Conservation (phyloP, 2,797 vertebrate species). For the Novumbra hubbsi region DNA sequence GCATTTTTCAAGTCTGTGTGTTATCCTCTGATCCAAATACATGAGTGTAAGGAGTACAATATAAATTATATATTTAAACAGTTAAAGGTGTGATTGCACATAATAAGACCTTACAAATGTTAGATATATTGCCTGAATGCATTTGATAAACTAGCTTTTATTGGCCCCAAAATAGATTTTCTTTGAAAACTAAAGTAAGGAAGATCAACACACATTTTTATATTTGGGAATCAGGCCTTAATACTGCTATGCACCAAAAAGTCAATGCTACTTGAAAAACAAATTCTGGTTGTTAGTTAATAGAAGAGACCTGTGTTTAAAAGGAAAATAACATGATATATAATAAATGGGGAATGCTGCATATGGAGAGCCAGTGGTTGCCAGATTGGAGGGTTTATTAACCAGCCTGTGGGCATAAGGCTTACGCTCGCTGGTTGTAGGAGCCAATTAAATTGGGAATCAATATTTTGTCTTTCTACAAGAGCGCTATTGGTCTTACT, state of each 20-base stretch:
- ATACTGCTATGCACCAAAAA: slow-evolving; percentile 19
- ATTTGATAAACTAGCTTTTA: not conserved
- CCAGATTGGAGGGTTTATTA: slow-evolving; percentile 12
- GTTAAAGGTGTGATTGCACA: not conserved
- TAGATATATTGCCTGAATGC: not conserved
- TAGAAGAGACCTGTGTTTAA: not conserved
- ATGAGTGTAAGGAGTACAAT: not conserved
- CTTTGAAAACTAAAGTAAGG: slow-evolving; percentile 1
- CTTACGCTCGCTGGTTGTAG: not conserved
- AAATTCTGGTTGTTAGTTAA: slow-evolving; percentile 1
- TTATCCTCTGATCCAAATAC: too few relatives aligned
- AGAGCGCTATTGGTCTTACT: not conserved
- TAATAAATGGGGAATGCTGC: slow-evolving; percentile 12
- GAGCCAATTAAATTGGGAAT: slow-evolving; percentile 35
- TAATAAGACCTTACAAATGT: not conserved
- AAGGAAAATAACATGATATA: slow-evolving; percentile 9
- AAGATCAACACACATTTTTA: not conserved
- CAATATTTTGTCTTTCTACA: slow-evolving; percentile 17
- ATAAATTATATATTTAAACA: not conserved
- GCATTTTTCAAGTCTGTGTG: too few relatives aligned
- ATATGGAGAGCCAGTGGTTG: slow-evolving; percentile 10
- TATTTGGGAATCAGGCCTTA: not conserved
- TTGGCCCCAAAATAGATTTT: not conserved
- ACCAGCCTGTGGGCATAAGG: slow-evolving; percentile 11
- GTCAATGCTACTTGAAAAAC: slow-evolving; percentile 20